A percentile compares a stretch with the other conserved stretches of the same genome.
Conservation (phyloP, 2,888 invertebrate species). For the Ennomos fuscantarius region DNA sequence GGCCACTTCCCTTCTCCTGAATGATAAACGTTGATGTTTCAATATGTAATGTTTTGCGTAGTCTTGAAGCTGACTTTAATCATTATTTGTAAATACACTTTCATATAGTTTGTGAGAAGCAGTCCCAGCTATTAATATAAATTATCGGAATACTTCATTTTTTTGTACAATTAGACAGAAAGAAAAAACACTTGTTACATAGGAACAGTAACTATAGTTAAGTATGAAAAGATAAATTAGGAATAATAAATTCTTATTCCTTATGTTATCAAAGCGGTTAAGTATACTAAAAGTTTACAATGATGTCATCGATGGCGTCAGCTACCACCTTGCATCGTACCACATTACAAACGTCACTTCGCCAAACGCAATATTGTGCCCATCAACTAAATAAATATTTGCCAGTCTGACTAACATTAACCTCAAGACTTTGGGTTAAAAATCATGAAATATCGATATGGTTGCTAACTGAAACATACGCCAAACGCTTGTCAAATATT, state of each 20-base stretch:
- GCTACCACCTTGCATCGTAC: slow-evolving; percentile 2
- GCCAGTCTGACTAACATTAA: slow-evolving; percentile 51
- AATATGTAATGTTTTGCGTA: slow-evolving; percentile 16
- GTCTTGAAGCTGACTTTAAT: neutral
- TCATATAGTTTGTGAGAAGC: no score
- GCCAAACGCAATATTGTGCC: slow-evolving; percentile 36
- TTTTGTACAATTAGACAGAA: no score
- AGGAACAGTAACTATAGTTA: no score
- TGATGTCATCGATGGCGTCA: slow-evolving; percentile 29
- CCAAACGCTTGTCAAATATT: slow-evolving; percentile 66
- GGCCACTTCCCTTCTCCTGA: slow-evolving; percentile 49
- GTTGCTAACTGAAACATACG: slow-evolving; percentile 58
- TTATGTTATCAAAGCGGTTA: no score
- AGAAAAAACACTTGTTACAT: no score
- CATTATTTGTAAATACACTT: no score
- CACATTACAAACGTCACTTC: slow-evolving; percentile 17
- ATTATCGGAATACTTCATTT: no score
- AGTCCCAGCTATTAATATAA: no score
- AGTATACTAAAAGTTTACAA: neutral
- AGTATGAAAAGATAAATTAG: no score
- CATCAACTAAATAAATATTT: slow-evolving; percentile 31
- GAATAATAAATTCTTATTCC: no score
- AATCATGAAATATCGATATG: slow-evolving; percentile 49
- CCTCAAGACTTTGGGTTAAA: slow-evolving; percentile 38
- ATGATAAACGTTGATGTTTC: slow-evolving; percentile 37